phyloP scores from a whole-genome alignment of 2,113 vertebrate species.

The Nycticebus coucang region DNA sequence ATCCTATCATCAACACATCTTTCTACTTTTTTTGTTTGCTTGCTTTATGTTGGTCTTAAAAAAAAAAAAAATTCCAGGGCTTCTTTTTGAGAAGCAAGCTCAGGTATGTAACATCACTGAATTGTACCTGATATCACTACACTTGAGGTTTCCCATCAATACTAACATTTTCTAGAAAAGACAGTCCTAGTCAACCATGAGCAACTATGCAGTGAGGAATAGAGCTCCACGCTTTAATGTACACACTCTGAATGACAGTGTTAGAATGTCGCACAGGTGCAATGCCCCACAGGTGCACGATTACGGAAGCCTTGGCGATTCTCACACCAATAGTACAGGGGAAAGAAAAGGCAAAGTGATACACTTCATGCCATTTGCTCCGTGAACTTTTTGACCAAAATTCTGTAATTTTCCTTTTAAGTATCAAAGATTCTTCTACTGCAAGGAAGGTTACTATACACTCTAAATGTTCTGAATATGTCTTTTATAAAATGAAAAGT shows the following conservation, averaged over 20 bases:
- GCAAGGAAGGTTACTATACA: neutral
- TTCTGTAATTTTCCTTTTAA: neutral
- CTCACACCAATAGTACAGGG: neutral
- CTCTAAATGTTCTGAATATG: neutral
- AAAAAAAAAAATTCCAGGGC: neutral
- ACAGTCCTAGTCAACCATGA: neutral
- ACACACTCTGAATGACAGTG: rapidly evolving
- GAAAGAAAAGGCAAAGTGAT: neutral
- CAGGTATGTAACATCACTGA: neutral
- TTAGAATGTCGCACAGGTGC: neutral
- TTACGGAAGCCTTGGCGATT: neutral
- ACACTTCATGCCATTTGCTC: neutral
- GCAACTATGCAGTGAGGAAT: neutral
- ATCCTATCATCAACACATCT: constrained; percentile 3
- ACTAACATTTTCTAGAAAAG: neutral
- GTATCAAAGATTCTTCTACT: neutral
- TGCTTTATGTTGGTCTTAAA: constrained; percentile 23
- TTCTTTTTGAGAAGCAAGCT: neutral
- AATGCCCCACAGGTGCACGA: too few relatives aligned
- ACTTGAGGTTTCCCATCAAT: neutral
- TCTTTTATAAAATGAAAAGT: neutral
- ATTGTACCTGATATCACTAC: neutral
- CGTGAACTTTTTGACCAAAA: neutral
- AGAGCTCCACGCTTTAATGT: neutral
- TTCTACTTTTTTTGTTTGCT: neutral